Conservation (phyloP, 2,113 vertebrate genomes). For the Carassius auratus region DNA sequence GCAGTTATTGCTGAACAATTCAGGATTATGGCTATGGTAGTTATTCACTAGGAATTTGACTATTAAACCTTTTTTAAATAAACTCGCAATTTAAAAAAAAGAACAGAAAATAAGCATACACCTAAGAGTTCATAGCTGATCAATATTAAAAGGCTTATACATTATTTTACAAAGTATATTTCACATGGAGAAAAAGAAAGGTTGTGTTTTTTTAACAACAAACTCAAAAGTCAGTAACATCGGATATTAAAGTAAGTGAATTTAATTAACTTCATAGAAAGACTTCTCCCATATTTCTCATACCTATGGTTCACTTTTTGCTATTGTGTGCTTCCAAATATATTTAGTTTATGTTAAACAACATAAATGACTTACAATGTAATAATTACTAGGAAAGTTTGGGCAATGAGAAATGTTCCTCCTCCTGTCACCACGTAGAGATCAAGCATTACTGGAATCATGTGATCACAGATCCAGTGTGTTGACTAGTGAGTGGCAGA, state of each 20-base stretch:
- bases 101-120: background rate
- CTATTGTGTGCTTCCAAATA: background rate
- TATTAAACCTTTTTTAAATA: background rate
- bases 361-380: background rate
- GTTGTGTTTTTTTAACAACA: background rate
- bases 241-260: background rate
- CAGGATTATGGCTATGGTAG: background rate
- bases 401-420: background rate
- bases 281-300: background rate
- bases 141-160: background rate
- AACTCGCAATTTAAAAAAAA: background rate
- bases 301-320: background rate
- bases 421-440: background rate
- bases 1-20: background rate
- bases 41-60: background rate
- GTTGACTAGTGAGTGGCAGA: background rate
- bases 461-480: background rate
- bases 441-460: background rate
- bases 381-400: background rate
- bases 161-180: too few relatives aligned
- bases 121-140: background rate
- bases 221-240: background rate
- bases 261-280: background rate
- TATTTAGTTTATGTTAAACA: background rate
- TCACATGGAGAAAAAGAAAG: background rate